A percentile compares a stretch with the other conserved stretches of the same genome.
Conservation (phyloP, 2,888 invertebrate genomes). For the Scrobipalpa costella region DNA sequence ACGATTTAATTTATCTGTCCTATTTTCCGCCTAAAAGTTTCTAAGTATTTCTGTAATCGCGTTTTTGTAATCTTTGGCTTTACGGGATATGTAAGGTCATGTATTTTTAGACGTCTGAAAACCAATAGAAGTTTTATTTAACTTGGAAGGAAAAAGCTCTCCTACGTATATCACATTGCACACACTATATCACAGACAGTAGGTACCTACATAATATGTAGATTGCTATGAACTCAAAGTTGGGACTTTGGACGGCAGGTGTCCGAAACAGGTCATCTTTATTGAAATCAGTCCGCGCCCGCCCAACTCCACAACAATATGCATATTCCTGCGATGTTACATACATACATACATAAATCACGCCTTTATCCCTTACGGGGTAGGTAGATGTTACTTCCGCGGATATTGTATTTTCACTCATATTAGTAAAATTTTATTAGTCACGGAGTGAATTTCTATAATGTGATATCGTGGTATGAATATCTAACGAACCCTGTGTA, state of each 20-base stretch:
- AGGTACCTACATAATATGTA: neutral
- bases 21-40: neutral
- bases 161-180: no score
- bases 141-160: no score
- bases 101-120: neutral
- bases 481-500: neutral
- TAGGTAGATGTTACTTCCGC: neutral
- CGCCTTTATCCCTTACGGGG: no score
- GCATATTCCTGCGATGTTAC: no score
- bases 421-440: neutral
- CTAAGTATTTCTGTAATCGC: neutral
- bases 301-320: slow-evolving; percentile 9
- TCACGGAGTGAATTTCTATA: neutral
- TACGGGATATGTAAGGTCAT: neutral
- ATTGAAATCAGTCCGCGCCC: slow-evolving; percentile 17
- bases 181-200: no score
- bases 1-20: no score
- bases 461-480: neutral
- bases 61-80: neutral
- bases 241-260: slow-evolving; percentile 17
- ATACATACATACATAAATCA: no score
- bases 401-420: neutral
- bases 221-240: slow-evolving; percentile 48
- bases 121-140: no score
- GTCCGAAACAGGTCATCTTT: slow-evolving; percentile 22